Evolutionary conservation across 2,888 invertebrate species (phyloP).

Genomic region (Ceraclea dissimilis): DNA sequence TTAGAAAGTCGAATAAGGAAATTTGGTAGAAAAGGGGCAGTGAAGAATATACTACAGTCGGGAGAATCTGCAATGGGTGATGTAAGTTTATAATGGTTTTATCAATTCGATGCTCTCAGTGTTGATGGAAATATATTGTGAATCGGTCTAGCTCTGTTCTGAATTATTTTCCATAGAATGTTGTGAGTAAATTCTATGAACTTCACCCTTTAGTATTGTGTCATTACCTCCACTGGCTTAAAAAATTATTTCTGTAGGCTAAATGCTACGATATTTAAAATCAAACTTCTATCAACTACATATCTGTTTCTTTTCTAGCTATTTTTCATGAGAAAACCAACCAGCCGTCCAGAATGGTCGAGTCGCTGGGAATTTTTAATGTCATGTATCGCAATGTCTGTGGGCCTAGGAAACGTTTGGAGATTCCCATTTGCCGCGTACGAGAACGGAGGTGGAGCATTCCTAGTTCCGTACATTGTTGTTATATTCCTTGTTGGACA

Average conservation of each 20-base stretch:
- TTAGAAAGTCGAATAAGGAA: neutral
- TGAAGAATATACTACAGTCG: neutral
- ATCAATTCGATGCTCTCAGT: too few species aligned
- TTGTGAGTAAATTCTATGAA: too few species aligned
- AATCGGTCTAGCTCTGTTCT: too few species aligned
- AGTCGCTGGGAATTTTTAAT: slow-evolving; percentile 57
- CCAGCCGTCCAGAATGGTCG: slow-evolving; percentile 42
- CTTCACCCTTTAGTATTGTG: too few species aligned
- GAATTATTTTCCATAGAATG: too few species aligned
- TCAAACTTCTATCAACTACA: too few species aligned
- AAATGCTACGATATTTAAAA: too few species aligned
- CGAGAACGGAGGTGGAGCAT: slow-evolving; percentile 62
- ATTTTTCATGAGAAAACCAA: neutral
- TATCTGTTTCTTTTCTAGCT: neutral
- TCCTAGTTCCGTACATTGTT: slow-evolving; percentile 58
- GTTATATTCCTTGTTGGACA: slow-evolving; percentile 56
- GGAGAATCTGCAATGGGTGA: neutral
- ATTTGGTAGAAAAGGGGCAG: neutral
- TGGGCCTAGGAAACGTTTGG: slow-evolving; percentile 64
- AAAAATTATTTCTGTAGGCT: too few species aligned
- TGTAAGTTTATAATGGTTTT: neutral
- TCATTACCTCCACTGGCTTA: too few species aligned
- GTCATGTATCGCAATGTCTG: slow-evolving; percentile 58
- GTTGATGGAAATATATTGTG: too few species aligned
- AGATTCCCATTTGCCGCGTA: slow-evolving; percentile 59